A percentile compares a stretch with the other conserved stretches of the same genome.
Evolutionary conservation across 2,797 vertebrate species (phyloP).

Genomic region (Orientallactaga sibirica): DNA sequence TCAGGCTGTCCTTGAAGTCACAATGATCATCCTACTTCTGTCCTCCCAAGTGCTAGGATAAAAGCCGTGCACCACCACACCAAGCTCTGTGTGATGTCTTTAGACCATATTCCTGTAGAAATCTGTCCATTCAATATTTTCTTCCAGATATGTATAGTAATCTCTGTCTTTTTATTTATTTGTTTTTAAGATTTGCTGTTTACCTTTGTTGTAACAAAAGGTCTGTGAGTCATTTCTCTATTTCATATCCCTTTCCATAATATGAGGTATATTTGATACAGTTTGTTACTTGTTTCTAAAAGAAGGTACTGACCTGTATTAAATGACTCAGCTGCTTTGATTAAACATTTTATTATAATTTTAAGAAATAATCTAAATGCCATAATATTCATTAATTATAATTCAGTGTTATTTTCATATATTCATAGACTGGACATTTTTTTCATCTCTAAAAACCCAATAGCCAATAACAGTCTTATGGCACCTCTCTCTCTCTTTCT

Average conservation of each 20-base stretch:
- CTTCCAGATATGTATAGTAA: neutral
- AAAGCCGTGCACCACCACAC: too few relatives aligned
- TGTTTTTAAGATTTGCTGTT: neutral
- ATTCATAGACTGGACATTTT: neutral
- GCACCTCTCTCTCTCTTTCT: neutral
- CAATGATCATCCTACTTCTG: too few relatives aligned
- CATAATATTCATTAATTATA: neutral
- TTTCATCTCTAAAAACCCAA: neutral
- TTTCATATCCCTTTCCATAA: neutral
- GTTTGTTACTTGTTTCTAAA: neutral
- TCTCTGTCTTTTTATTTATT: neutral
- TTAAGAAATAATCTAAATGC: neutral
- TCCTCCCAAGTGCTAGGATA: too few relatives aligned
- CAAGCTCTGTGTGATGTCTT: too few relatives aligned
- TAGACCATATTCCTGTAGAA: neutral
- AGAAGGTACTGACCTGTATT: neutral
- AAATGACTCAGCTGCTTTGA: neutral
- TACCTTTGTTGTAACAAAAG: neutral
- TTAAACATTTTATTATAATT: neutral
- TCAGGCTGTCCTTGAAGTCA: too few relatives aligned
- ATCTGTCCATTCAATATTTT: neutral
- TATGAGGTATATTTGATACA: neutral
- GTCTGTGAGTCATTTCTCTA: neutral
- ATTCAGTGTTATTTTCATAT: neutral
- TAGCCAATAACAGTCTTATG: neutral